phyloP scores from a whole-genome alignment of 1,140 invertebrate species.

The Portunus trituberculatus region DNA sequence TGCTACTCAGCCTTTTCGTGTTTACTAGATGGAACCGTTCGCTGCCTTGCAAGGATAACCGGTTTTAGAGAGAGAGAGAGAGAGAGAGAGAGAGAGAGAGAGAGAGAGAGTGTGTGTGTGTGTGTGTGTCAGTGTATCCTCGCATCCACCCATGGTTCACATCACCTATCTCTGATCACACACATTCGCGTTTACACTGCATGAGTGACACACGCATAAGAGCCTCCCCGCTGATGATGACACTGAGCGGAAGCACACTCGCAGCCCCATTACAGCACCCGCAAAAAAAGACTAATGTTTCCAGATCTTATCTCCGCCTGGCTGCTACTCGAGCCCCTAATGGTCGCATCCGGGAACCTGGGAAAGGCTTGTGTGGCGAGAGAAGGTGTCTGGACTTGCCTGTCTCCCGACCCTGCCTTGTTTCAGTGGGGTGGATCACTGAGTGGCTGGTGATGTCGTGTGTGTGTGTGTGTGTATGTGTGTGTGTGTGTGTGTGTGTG shows the following conservation, averaged over 20 bases:
- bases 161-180: too few relatives aligned
- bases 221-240: not conserved
- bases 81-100: too few relatives aligned
- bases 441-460: too few relatives aligned
- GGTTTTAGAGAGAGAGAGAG: too few relatives aligned
- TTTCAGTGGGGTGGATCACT: not conserved
- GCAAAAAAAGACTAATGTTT: conserved; percentile 6
- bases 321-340: not conserved
- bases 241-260: not conserved
- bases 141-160: too few relatives aligned
- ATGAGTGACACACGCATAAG: not conserved
- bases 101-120: too few relatives aligned
- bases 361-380: not conserved
- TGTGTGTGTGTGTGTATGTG: too few relatives aligned
- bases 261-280: not conserved
- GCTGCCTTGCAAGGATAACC: not conserved
- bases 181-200: too few relatives aligned
- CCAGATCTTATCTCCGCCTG: not conserved
- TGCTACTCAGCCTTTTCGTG: not conserved
- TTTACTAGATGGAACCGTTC: not conserved
- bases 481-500: too few relatives aligned
- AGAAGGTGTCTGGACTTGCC: not conserved
- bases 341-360: conserved; percentile 8
- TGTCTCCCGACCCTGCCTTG: not conserved
- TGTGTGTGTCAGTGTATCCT: too few relatives aligned